Base-by-base conservation (phyloP, 1,140 invertebrate species). In the Ctenoplectra terminalis region DNA sequence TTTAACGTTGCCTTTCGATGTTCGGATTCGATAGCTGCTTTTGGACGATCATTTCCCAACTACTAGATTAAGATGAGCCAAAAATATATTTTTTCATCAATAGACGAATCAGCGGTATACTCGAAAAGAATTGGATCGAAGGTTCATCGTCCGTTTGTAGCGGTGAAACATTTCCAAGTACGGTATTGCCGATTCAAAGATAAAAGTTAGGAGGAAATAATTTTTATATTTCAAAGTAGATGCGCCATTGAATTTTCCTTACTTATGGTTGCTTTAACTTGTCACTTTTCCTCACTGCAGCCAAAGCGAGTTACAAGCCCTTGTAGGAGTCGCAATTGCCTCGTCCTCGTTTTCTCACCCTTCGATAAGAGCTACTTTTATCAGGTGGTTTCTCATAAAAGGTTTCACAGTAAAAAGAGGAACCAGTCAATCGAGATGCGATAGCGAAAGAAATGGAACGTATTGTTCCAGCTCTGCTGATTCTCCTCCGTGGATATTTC, bases 341-440 rank as follows among this genome's bases (percentile, higher is more conserved):
- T 34, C 48, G 48, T 8, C 64, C 50, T 54, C 63, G 63, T 67
- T 77, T 77, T 29, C 37, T 56, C 37, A 23, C 34, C n/a, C 48
- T 48, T 52, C 74, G 50, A 56, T 77, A 77, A 77, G 48, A 77
- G 74, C 63, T 50, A 78, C 54, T 78, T 78, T 78, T 71, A 71
- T 78, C 76, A 34, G 76, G 29, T 46, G 54, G 29, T 52, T 46
- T 43, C 26, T 77, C 15, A 46, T 77, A 69, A 77, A 77, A 69
- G 74, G 63, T 56, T 54, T 54, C 50, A 46, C 76, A 13, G 54
- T 40, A 29, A 43, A 70, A 78, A 71, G 31, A 34, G 23, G 26
- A 54, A 23, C 8, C 11, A n/a, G 43, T 71, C 23, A n/a, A 60
- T 78, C 31, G 76, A 15, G 54, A 60, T n/a, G n/a, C 61, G 61